phyloP scores from a whole-genome alignment of 2,113 vertebrate species.

The Sylvicapra grimmia region DNA sequence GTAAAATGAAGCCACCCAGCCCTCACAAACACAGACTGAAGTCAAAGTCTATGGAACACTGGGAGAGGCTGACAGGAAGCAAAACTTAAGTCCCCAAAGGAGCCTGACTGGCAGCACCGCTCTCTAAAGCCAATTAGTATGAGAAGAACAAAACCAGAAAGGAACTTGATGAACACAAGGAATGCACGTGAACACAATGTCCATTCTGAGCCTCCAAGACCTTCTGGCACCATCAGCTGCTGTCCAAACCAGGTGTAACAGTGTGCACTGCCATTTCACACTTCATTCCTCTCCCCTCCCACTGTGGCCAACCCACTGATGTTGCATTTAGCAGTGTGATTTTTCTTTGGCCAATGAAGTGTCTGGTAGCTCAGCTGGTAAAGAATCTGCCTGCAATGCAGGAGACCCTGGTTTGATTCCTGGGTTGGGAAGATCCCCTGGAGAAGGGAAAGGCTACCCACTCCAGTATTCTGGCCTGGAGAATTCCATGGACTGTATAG shows the following conservation, averaged over 20 bases:
- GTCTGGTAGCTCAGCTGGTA: not conserved
- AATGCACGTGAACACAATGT: not conserved
- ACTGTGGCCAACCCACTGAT: fast-evolving
- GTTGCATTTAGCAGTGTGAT: too few species aligned
- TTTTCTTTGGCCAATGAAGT: not conserved
- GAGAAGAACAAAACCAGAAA: not conserved
- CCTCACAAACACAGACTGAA: not conserved
- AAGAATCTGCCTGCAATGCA: not conserved
- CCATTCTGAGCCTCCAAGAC: not conserved
- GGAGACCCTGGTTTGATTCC: not conserved
- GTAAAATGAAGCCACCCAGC: not conserved
- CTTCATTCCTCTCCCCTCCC: too few species aligned
- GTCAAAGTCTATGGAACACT: not conserved
- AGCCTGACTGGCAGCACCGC: not conserved
- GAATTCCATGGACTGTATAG: not conserved
- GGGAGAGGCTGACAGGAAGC: not conserved
- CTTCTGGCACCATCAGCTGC: not conserved
- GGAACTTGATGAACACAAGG: not conserved
- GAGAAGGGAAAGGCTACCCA: not conserved
- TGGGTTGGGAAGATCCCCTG: not conserved
- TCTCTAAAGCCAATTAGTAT: not conserved
- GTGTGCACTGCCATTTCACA: not conserved
- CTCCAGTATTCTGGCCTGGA: not conserved
- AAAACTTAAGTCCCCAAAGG: not conserved
- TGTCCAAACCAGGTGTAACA: not conserved